phyloP scores from a whole-genome alignment of 2,113 vertebrate species.

The Eleginops maclovinus region DNA sequence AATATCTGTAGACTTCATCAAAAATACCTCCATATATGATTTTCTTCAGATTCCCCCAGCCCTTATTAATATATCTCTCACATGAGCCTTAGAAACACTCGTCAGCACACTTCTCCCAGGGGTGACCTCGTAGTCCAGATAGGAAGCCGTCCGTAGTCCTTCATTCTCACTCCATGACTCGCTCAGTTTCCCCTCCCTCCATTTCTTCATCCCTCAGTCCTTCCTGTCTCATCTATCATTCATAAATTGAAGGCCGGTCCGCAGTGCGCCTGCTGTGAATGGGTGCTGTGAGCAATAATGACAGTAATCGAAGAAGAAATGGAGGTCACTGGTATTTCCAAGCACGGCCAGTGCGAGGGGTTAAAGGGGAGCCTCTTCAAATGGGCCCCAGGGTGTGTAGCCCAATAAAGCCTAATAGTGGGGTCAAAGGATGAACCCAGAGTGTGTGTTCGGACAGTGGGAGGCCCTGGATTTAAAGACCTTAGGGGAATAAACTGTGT shows the following conservation, averaged over 20 bases:
- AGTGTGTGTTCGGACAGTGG: constrained; percentile 1
- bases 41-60: no score
- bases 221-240: constrained; percentile 55
- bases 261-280: constrained; percentile 14
- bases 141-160: not conserved
- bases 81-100: not conserved
- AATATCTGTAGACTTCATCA: no score
- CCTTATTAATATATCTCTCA: not conserved
- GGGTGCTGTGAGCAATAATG: constrained; percentile 35
- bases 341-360: constrained; percentile 3
- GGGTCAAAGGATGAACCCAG: constrained; percentile 22
- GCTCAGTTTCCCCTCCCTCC: not conserved
- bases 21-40: no score
- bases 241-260: constrained; percentile 41
- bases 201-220: not conserved
- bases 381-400: constrained; percentile 31
- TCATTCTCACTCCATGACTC: no score
- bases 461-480: not conserved
- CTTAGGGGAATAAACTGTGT: not conserved
- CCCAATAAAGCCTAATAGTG: constrained; percentile 13
- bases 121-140: constrained; percentile 16
- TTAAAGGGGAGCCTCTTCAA: constrained; percentile 21
- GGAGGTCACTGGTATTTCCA: constrained; percentile 42
- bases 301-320: constrained; percentile 42
- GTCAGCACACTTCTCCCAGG: constrained; percentile 6